Conservation (phyloP, 35 echinoderm and acorn worm genomes). For the Heliocidaris tuberculata region DNA sequence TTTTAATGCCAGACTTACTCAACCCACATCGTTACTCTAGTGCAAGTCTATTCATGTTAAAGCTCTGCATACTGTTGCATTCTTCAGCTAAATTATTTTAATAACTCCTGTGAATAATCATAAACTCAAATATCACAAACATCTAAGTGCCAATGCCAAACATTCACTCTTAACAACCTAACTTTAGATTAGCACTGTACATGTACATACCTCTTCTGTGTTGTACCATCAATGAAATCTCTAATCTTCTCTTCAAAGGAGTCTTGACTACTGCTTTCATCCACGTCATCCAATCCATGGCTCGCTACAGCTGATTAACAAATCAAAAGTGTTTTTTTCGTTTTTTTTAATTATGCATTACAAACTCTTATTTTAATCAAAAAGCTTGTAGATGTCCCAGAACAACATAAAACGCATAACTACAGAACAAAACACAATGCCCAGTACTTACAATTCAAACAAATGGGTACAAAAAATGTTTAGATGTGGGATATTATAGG, state of each 20-base stretch:
- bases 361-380: not conserved
- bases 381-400: not conserved
- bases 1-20: too few relatives aligned
- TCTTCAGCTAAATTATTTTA: too few relatives aligned
- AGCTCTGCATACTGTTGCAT: too few relatives aligned
- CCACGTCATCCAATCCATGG: constrained; percentile 66
- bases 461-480: not conserved
- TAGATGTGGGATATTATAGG: not conserved
- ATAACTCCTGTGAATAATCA: too few relatives aligned
- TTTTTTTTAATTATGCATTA: not conserved
- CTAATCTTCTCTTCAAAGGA: constrained; percentile 88
- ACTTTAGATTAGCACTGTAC: not conserved
- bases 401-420: not conserved
- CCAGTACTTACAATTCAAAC: not conserved
- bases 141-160: too few relatives aligned
- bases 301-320: constrained; percentile 40
- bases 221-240: constrained; percentile 96
- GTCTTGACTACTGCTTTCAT: constrained; percentile 75
- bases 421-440: not conserved
- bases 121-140: too few relatives aligned
- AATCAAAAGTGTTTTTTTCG: not conserved
- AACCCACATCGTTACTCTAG: too few relatives aligned
- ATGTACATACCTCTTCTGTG: constrained; percentile 99
- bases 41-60: too few relatives aligned
- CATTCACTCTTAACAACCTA: too few relatives aligned